These are phyloP conservation scores for Apis mellifera DNA, from an alignment of 1,140 invertebrate genomes.

Conservation along the genomic window DNA sequence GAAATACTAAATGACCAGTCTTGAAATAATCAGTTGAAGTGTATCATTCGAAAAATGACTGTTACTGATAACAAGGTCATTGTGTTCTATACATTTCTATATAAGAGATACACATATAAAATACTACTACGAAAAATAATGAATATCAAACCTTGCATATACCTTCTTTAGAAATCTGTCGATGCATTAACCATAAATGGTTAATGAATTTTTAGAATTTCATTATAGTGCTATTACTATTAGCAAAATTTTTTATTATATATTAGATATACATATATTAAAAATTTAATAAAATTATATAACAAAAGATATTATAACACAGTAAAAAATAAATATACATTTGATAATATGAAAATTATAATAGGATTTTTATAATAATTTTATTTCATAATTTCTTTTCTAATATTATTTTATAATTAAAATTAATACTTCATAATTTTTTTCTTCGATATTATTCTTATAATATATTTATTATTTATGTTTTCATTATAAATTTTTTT, in stretches of 20 bases:
- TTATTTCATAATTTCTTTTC: background rate
- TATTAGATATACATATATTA: background rate
- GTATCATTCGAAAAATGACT: constrained; percentile 53
- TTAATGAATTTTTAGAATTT: background rate
- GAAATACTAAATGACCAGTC: constrained; percentile 15
- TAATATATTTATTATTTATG: too few relatives aligned
- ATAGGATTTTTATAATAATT: background rate
- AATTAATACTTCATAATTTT: too few relatives aligned
- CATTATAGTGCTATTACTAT: too few relatives aligned
- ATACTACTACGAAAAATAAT: background rate
- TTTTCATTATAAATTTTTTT: too few relatives aligned
- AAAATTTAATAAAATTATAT: background rate
- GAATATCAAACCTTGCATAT: constrained; percentile 1
- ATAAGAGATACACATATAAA: background rate
- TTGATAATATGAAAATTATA: too few relatives aligned
- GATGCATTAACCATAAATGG: background rate
- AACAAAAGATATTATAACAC: background rate
- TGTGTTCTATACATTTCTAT: constrained; percentile 36
- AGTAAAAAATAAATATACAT: too few relatives aligned
- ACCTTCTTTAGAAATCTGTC: background rate
- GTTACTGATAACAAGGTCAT: constrained; percentile 68
- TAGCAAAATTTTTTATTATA: too few relatives aligned
- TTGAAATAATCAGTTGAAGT: constrained; percentile 40
- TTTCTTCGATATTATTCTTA: too few relatives aligned
- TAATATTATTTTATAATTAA: too few relatives aligned